Evolutionary conservation across 2,888 invertebrate genomes (phyloP), one percentile per base, ranked within the genome.

Genomic region (Stratiomys singularior): DNA sequence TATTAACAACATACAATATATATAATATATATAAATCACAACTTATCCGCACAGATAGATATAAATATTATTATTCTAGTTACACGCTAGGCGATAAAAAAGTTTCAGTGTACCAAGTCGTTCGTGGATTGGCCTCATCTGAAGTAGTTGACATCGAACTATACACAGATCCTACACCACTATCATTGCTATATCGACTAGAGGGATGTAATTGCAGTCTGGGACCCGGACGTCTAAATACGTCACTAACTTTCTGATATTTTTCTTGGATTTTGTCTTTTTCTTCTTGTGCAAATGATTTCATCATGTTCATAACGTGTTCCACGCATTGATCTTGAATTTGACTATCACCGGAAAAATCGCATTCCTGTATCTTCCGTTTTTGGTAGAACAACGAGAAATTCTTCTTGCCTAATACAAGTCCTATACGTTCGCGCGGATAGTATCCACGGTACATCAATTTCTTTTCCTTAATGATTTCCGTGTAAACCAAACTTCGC

Each of bases 401-500:
- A 2, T 83, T 82, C 58, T 79, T 78, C 37, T 77, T 76, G 72
- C 85, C 85, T 11, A 85, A 78, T 23, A 84, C 78, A 27, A 87
- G 85, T 46, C 87, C 87, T 25, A 87, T 83, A 60, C 85, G 83
- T 76, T 87, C 86, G 66, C 85, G 85, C 0, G 86, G 86, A 83
- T 87, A 87, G 30, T 86, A 85, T 0, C 87, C 87, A 46, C 86
- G 87, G 76, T 85, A 87, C 76, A 86, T 69, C 79, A 87, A 78
- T 23, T 83, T 82, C 77, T 85, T 85, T 52, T 86, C 86, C 78
- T 85, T 85, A 27, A 85, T 85, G 25, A 86, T 85, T 82, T 87
- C 87, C 18, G 87, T 86, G 67, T 86, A 87, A 23, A 87, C 85
- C 21, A 87, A 83, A 78, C 86, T 86, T 80, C 86, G 86, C 78